A percentile compares a stretch with the other conserved stretches of the same genome.
Evolutionary conservation across 53 echinoderm and acorn worm species (phyloP).

Genomic region (Echinarachnius parma): DNA sequence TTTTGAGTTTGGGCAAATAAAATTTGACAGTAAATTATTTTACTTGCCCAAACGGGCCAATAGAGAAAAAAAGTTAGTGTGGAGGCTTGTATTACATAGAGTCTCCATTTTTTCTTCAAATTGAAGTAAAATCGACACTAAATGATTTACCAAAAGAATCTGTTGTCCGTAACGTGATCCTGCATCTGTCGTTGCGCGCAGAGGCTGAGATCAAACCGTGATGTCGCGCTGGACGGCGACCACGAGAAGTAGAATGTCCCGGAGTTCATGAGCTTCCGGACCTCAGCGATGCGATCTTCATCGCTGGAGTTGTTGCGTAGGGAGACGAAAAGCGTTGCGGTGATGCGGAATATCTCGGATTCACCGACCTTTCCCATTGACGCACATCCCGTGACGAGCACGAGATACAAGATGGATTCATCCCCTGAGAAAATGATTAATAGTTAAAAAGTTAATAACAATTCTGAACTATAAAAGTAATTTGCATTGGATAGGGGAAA

Average conservation of each 20-base stretch:
- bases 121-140: no score
- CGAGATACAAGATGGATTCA: constrained; percentile 70
- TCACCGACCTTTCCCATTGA: constrained; percentile 87
- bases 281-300: constrained; percentile 81
- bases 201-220: constrained; percentile 79
- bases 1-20: no score
- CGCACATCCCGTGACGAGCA: constrained; percentile 81
- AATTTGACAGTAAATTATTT: no score
- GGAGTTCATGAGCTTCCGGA: constrained; percentile 91
- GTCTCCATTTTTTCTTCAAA: no score
- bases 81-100: no score
- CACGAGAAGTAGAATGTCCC: constrained; percentile 96
- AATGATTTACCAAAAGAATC: constrained; percentile 99
- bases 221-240: constrained; percentile 44
- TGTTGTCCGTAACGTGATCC: constrained; percentile 83
- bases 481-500: no score
- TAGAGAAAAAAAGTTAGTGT: no score
- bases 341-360: constrained; percentile 84
- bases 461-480: no score
- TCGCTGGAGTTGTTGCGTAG: constrained; percentile 69
- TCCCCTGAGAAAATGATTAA: no score
- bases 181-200: constrained; percentile 91
- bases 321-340: constrained; percentile 84
- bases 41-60: no score
- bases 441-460: no score